Conservation (phyloP, 2,113 vertebrate genomes). For the Cynocephalus volans region DNA sequence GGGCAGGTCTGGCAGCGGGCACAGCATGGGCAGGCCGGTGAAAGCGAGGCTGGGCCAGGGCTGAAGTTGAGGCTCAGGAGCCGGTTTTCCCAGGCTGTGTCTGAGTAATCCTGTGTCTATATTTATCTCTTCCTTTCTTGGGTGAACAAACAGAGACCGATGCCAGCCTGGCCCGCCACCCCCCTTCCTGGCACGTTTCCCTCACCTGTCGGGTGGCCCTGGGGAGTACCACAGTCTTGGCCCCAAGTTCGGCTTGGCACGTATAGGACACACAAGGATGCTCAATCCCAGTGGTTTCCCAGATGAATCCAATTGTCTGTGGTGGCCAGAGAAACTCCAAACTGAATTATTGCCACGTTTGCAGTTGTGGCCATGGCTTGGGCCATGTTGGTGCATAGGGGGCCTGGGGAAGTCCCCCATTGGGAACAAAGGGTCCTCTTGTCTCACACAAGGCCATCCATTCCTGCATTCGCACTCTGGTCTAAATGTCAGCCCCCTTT, state of each 20-base stretch:
- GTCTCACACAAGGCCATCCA: background rate
- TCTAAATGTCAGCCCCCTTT: background rate
- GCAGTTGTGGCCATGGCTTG: background rate
- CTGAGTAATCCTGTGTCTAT: conserved; percentile 85
- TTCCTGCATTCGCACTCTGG: background rate
- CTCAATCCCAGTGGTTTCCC: background rate
- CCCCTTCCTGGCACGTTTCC: conserved; percentile 57
- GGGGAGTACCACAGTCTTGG: background rate
- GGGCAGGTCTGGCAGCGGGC: conserved; percentile 68
- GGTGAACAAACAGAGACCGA: conserved; percentile 78
- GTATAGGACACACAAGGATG: background rate
- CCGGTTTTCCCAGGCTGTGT: conserved; percentile 84
- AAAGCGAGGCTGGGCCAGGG: conserved; percentile 70
- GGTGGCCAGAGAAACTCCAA: background rate
- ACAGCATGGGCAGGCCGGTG: background rate
- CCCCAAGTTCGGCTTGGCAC: background rate
- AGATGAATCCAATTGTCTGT: background rate
- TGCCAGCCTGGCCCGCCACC: conserved; percentile 65
- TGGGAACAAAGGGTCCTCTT: background rate
- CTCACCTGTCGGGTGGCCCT: conserved; percentile 72
- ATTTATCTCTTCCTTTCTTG: conserved; percentile 84
- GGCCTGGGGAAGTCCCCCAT: background rate
- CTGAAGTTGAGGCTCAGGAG: conserved; percentile 63
- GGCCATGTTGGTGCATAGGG: rapidly evolving
- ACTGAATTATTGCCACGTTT: rapidly evolving